Conservation (phyloP, 1,140 invertebrate genomes). For the Schlechtendalia chinensis region DNA sequence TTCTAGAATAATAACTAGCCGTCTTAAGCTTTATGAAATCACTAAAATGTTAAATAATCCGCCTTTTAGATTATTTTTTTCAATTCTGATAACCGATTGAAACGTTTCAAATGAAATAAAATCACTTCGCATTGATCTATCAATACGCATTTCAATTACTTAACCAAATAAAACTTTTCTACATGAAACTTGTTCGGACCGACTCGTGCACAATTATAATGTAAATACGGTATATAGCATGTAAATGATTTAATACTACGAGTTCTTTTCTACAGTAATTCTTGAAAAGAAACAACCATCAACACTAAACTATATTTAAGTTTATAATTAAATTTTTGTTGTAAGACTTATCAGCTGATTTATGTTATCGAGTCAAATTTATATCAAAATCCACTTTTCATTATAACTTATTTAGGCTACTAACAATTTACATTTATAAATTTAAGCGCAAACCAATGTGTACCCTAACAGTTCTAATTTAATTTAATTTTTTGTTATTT, state of each 20-base stretch:
- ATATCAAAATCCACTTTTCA: neutral
- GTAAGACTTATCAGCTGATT: neutral
- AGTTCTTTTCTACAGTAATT: neutral
- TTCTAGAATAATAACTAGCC: no score
- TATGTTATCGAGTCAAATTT: no score
- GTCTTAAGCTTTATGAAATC: no score
- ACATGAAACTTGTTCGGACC: slow-evolving; percentile 13
- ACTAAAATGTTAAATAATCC: no score
- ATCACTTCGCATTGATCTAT: neutral
- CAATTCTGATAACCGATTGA: no score
- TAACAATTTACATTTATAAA: no score
- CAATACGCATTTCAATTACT: neutral
- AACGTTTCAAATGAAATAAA: no score
- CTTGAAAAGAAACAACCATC: neutral
- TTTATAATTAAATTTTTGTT: neutral
- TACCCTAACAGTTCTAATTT: neutral
- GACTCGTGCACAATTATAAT: neutral
- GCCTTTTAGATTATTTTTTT: no score
- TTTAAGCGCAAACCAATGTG: neutral
- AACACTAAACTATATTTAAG: neutral
- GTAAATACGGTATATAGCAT: neutral
- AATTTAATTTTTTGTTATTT: no score
- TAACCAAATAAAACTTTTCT: neutral
- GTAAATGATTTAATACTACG: neutral
- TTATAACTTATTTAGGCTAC: neutral